Evolutionary conservation across 2,797 vertebrate species (phyloP).

Genomic region (Myotis myotis): DNA sequence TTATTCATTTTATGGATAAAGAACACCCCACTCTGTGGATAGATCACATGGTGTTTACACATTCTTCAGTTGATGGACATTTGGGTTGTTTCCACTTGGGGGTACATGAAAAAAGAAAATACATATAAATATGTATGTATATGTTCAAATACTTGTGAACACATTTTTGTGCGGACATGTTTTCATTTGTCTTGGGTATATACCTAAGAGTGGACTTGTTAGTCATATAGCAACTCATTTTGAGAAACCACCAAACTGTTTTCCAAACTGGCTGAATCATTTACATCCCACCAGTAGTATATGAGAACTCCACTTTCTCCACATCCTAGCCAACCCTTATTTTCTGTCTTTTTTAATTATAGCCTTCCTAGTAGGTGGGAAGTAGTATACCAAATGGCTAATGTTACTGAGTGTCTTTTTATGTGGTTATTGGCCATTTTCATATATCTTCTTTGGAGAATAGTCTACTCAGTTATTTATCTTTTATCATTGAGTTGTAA

Average conservation of each 20-base stretch:
- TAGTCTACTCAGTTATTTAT: neutral
- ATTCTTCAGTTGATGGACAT: neutral
- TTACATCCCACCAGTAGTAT: neutral
- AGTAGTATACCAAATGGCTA: neutral
- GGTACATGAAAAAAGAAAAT: neutral
- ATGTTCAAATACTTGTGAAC: neutral
- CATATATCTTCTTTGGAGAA: neutral
- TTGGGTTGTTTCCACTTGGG: neutral
- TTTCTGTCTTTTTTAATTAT: neutral
- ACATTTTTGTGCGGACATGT: neutral
- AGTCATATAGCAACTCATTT: neutral
- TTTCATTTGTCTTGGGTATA: neutral
- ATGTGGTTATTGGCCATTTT: too few species aligned
- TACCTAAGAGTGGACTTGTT: neutral
- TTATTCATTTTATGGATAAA: neutral
- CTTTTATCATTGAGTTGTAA: neutral
- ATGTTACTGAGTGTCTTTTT: neutral
- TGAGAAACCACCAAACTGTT: neutral
- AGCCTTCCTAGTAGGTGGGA: neutral
- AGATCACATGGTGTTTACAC: neutral
- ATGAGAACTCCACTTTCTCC: neutral
- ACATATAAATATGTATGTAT: too few species aligned
- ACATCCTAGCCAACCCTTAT: neutral
- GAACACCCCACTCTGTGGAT: neutral
- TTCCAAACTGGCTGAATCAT: neutral